Evolutionary conservation across 2,888 invertebrate genomes (phyloP).

Genomic region (Anorthoa munda): DNA sequence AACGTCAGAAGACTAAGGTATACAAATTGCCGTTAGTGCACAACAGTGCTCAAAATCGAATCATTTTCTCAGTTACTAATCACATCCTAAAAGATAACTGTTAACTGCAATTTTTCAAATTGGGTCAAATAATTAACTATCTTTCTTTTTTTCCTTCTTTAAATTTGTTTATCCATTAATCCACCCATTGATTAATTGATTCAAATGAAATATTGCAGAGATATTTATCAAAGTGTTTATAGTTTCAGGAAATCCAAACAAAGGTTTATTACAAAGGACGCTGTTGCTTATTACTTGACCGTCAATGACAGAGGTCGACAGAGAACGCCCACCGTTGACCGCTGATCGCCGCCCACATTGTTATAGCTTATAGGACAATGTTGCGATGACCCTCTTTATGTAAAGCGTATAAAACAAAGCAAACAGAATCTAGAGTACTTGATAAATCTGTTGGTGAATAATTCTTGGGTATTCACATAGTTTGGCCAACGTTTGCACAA

Average conservation of each 20-base stretch:
- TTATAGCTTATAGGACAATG: conserved; percentile 20
- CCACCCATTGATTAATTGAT: not conserved
- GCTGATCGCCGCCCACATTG: conserved; percentile 9
- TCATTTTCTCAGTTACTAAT: no score
- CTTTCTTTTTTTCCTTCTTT: no score
- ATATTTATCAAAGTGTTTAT: not conserved
- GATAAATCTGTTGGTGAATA: not conserved
- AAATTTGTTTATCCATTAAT: no score
- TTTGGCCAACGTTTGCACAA: not conserved
- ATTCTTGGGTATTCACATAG: not conserved
- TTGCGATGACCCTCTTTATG: conserved; percentile 20
- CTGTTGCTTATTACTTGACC: not conserved
- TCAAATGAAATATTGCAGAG: not conserved
- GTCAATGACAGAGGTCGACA: conserved; percentile 26
- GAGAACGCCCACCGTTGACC: conserved; percentile 33
- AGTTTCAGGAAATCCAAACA: not conserved
- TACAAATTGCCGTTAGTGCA: no score
- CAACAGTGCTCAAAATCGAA: no score
- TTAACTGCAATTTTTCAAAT: no score
- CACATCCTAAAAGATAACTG: no score
- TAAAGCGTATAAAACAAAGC: conserved; percentile 12
- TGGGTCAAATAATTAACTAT: no score
- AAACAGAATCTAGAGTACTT: not conserved
- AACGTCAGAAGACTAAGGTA: no score
- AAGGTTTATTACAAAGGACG: conserved; percentile 11